These are phyloP conservation scores for Rotaria sp. DNA, from an alignment of 2,888 invertebrate species.

Conservation along the genomic window DNA sequence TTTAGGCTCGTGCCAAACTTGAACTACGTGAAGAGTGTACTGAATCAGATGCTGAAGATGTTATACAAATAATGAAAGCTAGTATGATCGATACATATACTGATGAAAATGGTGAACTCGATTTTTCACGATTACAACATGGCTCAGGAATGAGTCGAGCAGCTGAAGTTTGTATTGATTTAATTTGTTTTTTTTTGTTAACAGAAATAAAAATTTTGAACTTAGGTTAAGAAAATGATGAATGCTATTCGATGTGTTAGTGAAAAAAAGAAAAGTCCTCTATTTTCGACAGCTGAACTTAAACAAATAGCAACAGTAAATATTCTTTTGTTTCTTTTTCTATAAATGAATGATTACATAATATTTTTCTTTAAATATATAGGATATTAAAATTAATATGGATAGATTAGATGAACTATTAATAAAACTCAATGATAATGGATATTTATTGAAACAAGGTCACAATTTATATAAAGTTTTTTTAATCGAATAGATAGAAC, in stretches of 20 bases:
- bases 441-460: slow-evolving; percentile 22
- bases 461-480: background rate
- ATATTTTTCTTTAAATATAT: background rate
- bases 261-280: background rate
- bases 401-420: slow-evolving; percentile 7
- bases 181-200: background rate
- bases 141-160: slow-evolving; percentile 20
- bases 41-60: slow-evolving; percentile 64
- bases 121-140: slow-evolving; percentile 33
- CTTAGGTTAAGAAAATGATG: background rate
- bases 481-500: background rate
- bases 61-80: slow-evolving; percentile 39
- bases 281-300: background rate
- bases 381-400: slow-evolving; percentile 20
- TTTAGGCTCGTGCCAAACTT: slow-evolving; percentile 75
- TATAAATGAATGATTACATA: background rate
- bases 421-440: slow-evolving; percentile 9
- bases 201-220: background rate
- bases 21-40: slow-evolving; percentile 76
- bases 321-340: background rate
- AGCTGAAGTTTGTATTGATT: background rate
- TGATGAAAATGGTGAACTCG: slow-evolving; percentile 35
- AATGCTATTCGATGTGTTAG: background rate
- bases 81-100: slow-evolving; percentile 40
- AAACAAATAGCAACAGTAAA: background rate